Conservation (phyloP, 2,888 invertebrate species). For the Dendrolimus houi region DNA sequence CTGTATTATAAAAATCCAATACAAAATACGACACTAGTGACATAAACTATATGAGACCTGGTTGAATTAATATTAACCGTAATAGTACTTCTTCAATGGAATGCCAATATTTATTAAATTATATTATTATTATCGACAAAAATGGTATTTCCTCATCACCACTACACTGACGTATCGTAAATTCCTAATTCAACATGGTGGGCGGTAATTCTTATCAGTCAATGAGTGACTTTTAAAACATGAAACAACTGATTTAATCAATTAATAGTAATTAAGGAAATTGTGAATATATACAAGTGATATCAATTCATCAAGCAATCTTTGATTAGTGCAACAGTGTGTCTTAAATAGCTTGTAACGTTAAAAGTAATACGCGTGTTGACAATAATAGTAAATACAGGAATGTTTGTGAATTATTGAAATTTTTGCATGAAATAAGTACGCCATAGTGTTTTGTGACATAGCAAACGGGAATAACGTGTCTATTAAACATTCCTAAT, state of each 20-base stretch:
- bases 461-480: slow-evolving; percentile 28
- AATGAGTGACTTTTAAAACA: slow-evolving; percentile 10
- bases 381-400: slow-evolving; percentile 37
- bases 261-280: slow-evolving; percentile 20
- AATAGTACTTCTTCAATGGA: no score
- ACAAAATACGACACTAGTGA: no score
- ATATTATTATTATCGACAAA: no score
- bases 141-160: no score
- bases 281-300: slow-evolving; percentile 13
- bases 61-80: no score
- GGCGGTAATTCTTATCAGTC: slow-evolving; percentile 31
- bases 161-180: no score
- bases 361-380: slow-evolving; percentile 10
- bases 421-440: slow-evolving; percentile 26
- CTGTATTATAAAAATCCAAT: no score
- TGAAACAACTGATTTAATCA: slow-evolving; percentile 14
- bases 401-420: slow-evolving; percentile 23
- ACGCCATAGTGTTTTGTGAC: slow-evolving; percentile 29
- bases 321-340: slow-evolving; percentile 15
- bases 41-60: no score
- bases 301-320: slow-evolving; percentile 2
- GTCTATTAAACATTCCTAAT: slow-evolving; percentile 15
- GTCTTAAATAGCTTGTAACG: slow-evolving; percentile 17
- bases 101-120: no score
- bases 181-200: not conserved